These are phyloP conservation scores for Osmerus mordax DNA, from an alignment of 2,113 vertebrate species.

Conservation along the genomic window DNA sequence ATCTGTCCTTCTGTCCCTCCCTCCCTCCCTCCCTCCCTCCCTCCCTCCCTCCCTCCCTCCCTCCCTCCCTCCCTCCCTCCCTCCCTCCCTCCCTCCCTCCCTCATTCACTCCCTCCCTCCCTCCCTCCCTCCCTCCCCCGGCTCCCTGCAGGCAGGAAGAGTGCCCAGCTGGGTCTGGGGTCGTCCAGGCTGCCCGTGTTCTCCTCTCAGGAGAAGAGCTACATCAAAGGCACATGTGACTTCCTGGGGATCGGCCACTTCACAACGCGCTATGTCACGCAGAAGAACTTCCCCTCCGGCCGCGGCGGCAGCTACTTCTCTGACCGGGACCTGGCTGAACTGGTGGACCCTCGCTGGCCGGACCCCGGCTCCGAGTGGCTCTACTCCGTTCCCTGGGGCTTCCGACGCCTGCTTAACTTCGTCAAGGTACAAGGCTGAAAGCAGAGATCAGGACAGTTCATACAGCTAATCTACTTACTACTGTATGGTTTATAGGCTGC, in stretches of 20 bases:
- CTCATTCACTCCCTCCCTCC: too few species aligned
- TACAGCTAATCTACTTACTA: too few species aligned
- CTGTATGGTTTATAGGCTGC: too few species aligned
- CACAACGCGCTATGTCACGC: conserved; percentile 80
- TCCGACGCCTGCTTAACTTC: conserved; percentile 82
- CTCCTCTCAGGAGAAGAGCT: conserved; percentile 82
- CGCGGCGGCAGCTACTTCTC: conserved; percentile 77
- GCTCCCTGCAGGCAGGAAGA: conserved; percentile 77
- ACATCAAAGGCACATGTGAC: conserved; percentile 83
- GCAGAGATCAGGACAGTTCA: too few species aligned
- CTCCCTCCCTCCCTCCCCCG: neutral
- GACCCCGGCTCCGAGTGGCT: conserved; percentile 80
- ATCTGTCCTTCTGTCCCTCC: neutral
- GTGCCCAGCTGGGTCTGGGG: conserved; percentile 80
- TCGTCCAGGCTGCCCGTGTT: conserved; percentile 81
- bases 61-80: too few species aligned
- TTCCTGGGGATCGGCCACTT: conserved; percentile 89
- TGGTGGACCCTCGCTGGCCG: conserved; percentile 85
- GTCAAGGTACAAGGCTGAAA: conserved; percentile 74
- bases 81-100: too few species aligned
- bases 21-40: too few species aligned
- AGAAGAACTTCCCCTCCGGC: conserved; percentile 74
- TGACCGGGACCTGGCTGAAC: conserved; percentile 78
- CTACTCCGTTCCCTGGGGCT: conserved; percentile 77
- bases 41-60: too few species aligned